A percentile compares a stretch with the other conserved stretches of the same genome.
Conservation (phyloP, 2,888 invertebrate species). For the Sphaerophoria taeniata region DNA sequence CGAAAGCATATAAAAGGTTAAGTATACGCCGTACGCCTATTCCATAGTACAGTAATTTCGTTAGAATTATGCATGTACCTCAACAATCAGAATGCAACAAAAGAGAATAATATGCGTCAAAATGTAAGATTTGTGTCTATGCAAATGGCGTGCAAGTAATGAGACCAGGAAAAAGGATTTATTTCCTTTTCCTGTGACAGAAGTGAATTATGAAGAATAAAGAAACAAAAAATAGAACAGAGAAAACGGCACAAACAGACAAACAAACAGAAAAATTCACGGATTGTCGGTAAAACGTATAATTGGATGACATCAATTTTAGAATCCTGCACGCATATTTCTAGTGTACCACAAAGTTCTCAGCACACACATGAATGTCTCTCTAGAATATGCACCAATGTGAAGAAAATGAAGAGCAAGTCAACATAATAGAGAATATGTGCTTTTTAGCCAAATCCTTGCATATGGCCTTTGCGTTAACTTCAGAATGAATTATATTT, state of each 20-base stretch:
- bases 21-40: not conserved
- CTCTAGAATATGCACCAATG: not conserved
- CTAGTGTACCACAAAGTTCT: not conserved
- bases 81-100: constrained; percentile 39
- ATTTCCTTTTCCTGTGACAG: constrained; percentile 63
- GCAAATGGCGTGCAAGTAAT: constrained; percentile 66
- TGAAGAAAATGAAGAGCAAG: constrained; percentile 3
- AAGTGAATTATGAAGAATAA: constrained; percentile 41
- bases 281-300: constrained; percentile 63
- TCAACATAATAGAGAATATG: constrained; percentile 7
- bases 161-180: constrained; percentile 67
- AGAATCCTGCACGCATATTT: constrained; percentile 55
- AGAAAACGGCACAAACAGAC: constrained; percentile 16
- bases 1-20: not conserved
- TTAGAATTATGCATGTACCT: not conserved
- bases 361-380: not conserved
- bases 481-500: not conserved
- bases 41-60: not conserved
- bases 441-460: constrained; percentile 14
- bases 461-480: not conserved
- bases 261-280: constrained; percentile 20
- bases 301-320: constrained; percentile 71
- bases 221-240: constrained; percentile 1
- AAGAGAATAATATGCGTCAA: constrained; percentile 60
- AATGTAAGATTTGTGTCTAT: constrained; percentile 67